Base-by-base conservation (phyloP, 2,888 invertebrate genomes). In the Tetragnatha montana region DNA sequence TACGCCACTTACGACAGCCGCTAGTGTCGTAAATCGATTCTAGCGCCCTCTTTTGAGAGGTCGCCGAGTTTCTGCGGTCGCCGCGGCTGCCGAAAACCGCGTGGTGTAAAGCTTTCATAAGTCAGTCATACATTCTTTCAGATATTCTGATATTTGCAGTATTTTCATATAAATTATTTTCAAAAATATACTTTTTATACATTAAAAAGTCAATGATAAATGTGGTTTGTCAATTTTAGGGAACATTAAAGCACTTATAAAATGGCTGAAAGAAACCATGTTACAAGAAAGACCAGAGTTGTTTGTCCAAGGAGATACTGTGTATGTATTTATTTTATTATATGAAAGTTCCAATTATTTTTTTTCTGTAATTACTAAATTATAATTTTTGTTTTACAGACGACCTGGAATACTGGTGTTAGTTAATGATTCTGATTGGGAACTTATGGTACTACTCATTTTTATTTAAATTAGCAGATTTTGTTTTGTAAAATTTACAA, bases 361-460 rank as follows among this genome's bases (percentile, higher is more conserved):
- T 60, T 17, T 60, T 60, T 10, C 4, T 10, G 12, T 60, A 60
- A 17, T 60, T 60, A 17, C 60, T 10, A 8, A 8, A 17, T 60
- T 60, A 8, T 88, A 22, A 21, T 49, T 49, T 82, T 84, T 80
- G 6, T 74, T 78, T 81, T 92, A 35, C 92, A 93, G 93, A 91
- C 94, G 98, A 79, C 98, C 98, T 0, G 99, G 99, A 3, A 99
- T 99, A 91, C 94, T 99, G 79, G 98, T 99, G 0, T 94, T 99
- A 2, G 95, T 99, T 10, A 99, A 99, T 93, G 98, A 99, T 92
- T 95, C 96, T 0, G 99, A 99, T 93, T 99, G 99, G 99, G 98
- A 99, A 93, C 94, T 99, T 19, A 93, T 96, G 93, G 96, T 96
- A 94, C 94, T 69, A 79, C 21, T 47, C 21, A 22, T 73, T 81